Conservation (phyloP, 2,797 vertebrate species). For the Gobionotothen gibberifrons region DNA sequence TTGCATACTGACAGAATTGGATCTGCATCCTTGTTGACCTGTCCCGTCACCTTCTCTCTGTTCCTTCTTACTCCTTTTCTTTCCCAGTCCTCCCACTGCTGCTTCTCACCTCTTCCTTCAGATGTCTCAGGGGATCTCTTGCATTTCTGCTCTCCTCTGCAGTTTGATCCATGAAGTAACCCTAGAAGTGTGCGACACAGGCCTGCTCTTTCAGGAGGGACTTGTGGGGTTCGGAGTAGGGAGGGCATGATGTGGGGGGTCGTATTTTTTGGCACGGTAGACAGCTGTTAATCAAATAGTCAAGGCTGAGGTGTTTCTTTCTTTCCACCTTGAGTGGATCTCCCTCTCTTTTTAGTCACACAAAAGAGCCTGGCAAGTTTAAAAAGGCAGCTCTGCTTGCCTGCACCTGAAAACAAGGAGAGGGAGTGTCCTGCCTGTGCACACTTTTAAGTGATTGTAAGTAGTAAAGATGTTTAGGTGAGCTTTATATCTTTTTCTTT, state of each 20-base stretch:
- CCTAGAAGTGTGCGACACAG: conserved; percentile 87
- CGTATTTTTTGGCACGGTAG: conserved; percentile 70
- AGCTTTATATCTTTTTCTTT: conserved; percentile 38
- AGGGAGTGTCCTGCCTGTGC: conserved; percentile 56
- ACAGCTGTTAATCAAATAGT: conserved; percentile 87
- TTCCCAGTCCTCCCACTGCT: conserved; percentile 59
- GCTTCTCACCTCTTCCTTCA: conserved; percentile 60
- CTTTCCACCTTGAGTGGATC: conserved; percentile 71
- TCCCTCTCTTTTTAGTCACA: conserved; percentile 57
- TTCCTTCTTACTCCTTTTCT: conserved; percentile 47
- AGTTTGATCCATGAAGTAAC: conserved; percentile 82
- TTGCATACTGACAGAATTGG: conserved; percentile 42
- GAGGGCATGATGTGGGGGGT: conserved; percentile 41
- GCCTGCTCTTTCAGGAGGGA: conserved; percentile 73
- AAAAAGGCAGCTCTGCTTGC: conserved; percentile 75
- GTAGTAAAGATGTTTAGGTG: conserved; percentile 53
- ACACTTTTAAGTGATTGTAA: conserved; percentile 67
- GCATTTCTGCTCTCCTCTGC: conserved; percentile 73
- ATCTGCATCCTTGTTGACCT: conserved; percentile 44
- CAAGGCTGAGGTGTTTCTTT: conserved; percentile 83
- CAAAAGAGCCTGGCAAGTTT: conserved; percentile 64
- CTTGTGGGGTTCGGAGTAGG: conserved; percentile 41
- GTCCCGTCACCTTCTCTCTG: conserved; percentile 21
- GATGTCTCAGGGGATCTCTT: conserved; percentile 75
- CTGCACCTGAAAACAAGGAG: conserved; percentile 77